Base-by-base conservation (phyloP, 2,888 invertebrate species). In the Hirtodrosophila trivittata region DNA sequence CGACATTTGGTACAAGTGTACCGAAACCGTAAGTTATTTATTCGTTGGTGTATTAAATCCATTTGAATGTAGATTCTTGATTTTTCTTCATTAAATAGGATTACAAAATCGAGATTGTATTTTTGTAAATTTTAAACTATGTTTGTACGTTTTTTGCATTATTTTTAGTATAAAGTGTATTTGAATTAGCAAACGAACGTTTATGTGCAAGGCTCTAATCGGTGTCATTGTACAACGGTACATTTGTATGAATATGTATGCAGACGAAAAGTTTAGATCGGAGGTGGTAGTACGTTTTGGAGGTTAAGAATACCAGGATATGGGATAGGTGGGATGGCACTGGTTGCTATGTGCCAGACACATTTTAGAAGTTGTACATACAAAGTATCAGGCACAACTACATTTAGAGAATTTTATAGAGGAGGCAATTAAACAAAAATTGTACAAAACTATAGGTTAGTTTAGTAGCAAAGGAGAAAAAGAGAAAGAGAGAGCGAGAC, bases 401-500 rank as follows among this genome's bases (percentile, higher is more conserved):
- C 69, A 73, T 55, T 84, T 52, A 74, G 51, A 81, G 30, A 77
- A 32, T 45, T 51, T 57, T 38, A 47, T n/a, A 33, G 47, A 33
- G 30, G 25, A 50, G 67, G 59, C 67, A 54, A 66, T 58, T 67
- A 50, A 50, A 69, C 42, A 60, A 55, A 73, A 75, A 65, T 65
- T 21, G 32, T 69, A 52, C 25, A 52, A 52, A 54, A 75, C 26
- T 74, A 54, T 66, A 52, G 62, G 52, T 69, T 67, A 54, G 80
- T 52, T 75, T 75, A n/a, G n/a, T 51, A 82, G 60, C 67, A 55
- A 62, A 60, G 66, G 55, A 68, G 37, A 42, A 13, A 69, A 32
- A 50, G 32, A 65, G 32, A 60, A 12, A 57, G 35, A 50, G 28
- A 83, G 43, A 80, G 13, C 72, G 28, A 69, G 25, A 69, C 38